Evolutionary conservation across 2,113 vertebrate species (phyloP).

Genomic region (Cardinalis cardinalis): DNA sequence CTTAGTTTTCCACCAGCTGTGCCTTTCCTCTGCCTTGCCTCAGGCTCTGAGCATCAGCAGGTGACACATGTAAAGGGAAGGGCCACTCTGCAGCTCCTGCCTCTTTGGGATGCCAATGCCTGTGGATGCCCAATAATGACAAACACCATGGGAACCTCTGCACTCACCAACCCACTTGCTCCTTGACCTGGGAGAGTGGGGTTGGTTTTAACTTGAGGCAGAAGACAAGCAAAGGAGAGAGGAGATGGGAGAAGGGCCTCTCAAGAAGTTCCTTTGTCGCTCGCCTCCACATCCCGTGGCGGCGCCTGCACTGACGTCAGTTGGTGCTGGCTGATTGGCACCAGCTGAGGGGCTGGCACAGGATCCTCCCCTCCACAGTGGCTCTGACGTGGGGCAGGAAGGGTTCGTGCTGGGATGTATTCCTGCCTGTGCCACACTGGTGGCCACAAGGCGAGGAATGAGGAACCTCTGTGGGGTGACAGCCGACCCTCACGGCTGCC

Average conservation of each 20-base stretch:
- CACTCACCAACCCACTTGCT: neutral
- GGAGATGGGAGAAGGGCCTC: neutral
- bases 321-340: neutral
- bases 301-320: neutral
- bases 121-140: fast-evolving
- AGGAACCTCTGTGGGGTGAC: neutral
- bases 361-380: neutral
- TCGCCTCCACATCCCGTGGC: neutral
- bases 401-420: neutral
- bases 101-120: neutral
- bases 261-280: neutral
- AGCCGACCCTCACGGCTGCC: neutral
- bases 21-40: neutral
- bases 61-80: neutral
- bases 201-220: neutral
- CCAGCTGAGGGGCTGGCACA: slow-evolving; percentile 18
- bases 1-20: neutral
- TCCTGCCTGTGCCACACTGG: neutral
- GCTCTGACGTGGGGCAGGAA: neutral
- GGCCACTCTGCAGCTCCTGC: neutral
- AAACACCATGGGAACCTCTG: neutral
- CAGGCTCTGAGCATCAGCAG: neutral
- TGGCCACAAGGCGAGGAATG: fast-evolving
- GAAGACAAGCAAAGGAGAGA: neutral
- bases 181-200: neutral